Base-by-base conservation (phyloP, 2,113 vertebrate genomes). In the Nannobrachium achirus region DNA sequence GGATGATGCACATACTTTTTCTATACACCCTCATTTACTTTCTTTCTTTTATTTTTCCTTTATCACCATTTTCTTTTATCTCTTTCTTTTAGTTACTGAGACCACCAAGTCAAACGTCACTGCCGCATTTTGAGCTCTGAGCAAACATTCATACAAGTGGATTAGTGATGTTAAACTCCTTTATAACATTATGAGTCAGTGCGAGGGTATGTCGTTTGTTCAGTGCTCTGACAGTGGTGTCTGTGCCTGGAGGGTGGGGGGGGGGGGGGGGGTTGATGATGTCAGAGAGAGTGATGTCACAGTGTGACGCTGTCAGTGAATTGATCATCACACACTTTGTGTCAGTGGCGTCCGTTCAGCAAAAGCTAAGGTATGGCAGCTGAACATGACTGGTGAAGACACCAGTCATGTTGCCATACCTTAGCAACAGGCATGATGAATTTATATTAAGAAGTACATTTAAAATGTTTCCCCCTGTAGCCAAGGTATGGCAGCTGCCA, bases 111-210 rank as follows among this genome's bases (percentile, higher is more conserved):
- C 25, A 33, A 33, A 33, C 25, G 3, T 33, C 25, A 33, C 1
- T 33, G 25, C 3, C 25, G 25, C 25, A 33, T 1, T 33, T 4
- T 33, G 25, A 33, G 25, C 1, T 33, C 20, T 25, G 20, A 25
- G 20, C 20, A 52, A 9, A 19, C 51, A 51, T 56, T 63, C 50
- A 75, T 53, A 33, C 25, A n/a, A 44, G 20, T 14, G 6, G 38
- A 55, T 3, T 53, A 80, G 75, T 80, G 73, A 83, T 74, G 25
- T 18, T 3, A 7, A n/a, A 25, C 56, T 41, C 3, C 25, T 33
- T 71, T 11, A 15, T 58, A 53, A 33, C 25, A 33, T n/a, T 61
- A 60, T 87, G 83, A 89, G 49, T 86, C 80, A 83, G 52, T 66
- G 16, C 66, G 61, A 72, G 59, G 6, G 48, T 45, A 63, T 68